These are phyloP conservation scores for Steinernema khuongi DNA, from an alignment of 1,140 invertebrate species.

Conservation along the genomic window DNA sequence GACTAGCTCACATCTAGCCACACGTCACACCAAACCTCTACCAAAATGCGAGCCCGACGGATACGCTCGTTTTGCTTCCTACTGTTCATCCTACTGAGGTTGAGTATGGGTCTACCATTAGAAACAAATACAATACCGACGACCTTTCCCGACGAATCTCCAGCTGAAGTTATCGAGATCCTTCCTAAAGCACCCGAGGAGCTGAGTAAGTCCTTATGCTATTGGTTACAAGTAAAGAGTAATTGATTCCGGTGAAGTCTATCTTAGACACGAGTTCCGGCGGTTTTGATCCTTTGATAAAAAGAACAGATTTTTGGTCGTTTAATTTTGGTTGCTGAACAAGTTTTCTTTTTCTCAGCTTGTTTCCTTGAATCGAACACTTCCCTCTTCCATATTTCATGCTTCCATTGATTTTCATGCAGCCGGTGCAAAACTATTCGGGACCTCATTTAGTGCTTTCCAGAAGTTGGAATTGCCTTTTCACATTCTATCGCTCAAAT, in stretches of 20 bases:
- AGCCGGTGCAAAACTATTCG: too few relatives aligned
- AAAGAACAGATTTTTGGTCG: background rate
- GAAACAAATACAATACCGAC: background rate
- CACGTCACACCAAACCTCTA: background rate
- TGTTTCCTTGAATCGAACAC: background rate
- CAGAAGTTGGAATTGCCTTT: too few relatives aligned
- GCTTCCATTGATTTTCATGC: background rate
- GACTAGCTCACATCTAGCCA: constrained; percentile 5
- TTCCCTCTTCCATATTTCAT: background rate
- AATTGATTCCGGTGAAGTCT: too few relatives aligned
- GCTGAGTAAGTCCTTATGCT: background rate
- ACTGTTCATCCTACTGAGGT: background rate
- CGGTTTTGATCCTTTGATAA: too few relatives aligned
- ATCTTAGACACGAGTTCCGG: too few relatives aligned
- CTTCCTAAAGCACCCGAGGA: background rate
- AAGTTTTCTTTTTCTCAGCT: background rate
- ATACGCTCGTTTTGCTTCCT: constrained; percentile 5
- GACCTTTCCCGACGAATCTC: background rate
- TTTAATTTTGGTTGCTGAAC: background rate
- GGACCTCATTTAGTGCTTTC: too few relatives aligned
- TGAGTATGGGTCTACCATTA: background rate
- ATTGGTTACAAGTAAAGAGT: background rate
- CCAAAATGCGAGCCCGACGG: constrained; percentile 6
- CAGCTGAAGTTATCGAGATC: background rate
- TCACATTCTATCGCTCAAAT: too few relatives aligned